A percentile compares a stretch with the other conserved stretches of the same genome.
Evolutionary conservation across 37 sponge, comb jelly and placozoan genomes (phyloP).

Genomic region (Haliclona indistincta): DNA sequence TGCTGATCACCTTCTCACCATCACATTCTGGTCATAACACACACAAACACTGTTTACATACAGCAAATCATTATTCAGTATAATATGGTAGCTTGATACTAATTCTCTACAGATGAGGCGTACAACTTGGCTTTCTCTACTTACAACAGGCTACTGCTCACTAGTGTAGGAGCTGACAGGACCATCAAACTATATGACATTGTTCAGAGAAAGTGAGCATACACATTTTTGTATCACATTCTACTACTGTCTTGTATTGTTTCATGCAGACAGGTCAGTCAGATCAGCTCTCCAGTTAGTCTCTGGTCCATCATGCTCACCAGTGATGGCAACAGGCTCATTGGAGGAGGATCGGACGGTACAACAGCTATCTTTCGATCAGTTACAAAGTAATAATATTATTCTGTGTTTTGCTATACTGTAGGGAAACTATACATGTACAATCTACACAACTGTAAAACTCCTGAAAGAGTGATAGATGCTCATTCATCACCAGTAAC

Average conservation of each 20-base stretch:
- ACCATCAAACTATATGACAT: slow-evolving; percentile 64
- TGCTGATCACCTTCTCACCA: slow-evolving; percentile 46
- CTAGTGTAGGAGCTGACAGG: slow-evolving; percentile 64
- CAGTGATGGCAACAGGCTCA: slow-evolving; percentile 68
- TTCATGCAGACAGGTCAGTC: slow-evolving; percentile 43
- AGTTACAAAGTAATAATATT: not conserved
- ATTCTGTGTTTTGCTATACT: not conserved
- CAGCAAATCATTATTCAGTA: too few species aligned
- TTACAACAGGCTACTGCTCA: slow-evolving; percentile 69
- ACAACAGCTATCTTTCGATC: not conserved
- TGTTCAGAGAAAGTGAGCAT: slow-evolving; percentile 66
- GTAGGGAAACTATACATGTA: slow-evolving; percentile 73
- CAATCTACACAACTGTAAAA: slow-evolving; percentile 60
- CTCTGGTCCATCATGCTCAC: slow-evolving; percentile 51
- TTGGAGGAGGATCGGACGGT: slow-evolving; percentile 76
- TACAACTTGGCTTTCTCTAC: slow-evolving; percentile 75
- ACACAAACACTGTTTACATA: not conserved
- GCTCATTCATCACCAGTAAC: slow-evolving; percentile 44
- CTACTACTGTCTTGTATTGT: not conserved
- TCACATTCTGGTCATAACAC: slow-evolving; percentile 33
- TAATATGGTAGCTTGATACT: too few species aligned
- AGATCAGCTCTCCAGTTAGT: slow-evolving; percentile 40
- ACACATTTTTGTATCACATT: not conserved
- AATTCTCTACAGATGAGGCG: slow-evolving; percentile 39
- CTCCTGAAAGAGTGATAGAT: slow-evolving; percentile 26